Conservation (phyloP, 2,797 vertebrate species). For the Momotus momota region DNA sequence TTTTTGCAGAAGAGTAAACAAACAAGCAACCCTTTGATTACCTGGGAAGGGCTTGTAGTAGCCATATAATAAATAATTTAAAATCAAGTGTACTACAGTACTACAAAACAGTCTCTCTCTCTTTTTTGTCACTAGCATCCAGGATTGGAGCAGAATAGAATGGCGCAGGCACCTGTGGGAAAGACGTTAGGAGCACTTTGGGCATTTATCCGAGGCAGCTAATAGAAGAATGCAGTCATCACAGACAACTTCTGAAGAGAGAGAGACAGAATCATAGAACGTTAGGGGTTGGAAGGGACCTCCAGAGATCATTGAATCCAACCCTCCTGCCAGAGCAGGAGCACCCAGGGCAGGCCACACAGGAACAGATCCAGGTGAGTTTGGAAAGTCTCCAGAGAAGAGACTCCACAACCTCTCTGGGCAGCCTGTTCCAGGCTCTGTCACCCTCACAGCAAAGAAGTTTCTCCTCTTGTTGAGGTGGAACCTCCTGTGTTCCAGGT, state of each 20-base stretch:
- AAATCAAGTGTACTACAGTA: not conserved
- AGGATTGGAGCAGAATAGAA: not conserved
- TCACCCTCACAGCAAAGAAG: too few species aligned
- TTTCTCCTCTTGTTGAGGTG: too few species aligned
- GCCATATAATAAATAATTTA: not conserved
- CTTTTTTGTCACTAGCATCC: too few species aligned
- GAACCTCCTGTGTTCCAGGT: too few species aligned
- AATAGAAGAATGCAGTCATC: not conserved
- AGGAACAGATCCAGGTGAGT: too few species aligned
- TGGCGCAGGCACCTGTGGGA: not conserved
- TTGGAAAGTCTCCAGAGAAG: too few species aligned
- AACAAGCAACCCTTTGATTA: not conserved
- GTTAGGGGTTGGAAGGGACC: too few species aligned
- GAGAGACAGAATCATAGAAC: not conserved
- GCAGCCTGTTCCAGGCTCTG: too few species aligned
- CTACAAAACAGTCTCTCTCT: not conserved
- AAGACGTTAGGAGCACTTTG: not conserved
- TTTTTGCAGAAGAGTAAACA: not conserved
- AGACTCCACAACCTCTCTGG: too few species aligned
- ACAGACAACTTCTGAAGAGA: not conserved
- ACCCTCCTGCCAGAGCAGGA: too few species aligned
- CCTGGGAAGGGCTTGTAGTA: not conserved
- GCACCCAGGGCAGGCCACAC: too few species aligned
- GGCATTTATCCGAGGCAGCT: not conserved
- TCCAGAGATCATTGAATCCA: too few species aligned